Percentiles rank a stretch among this genome's conserved stretches.
These are phyloP conservation scores for Amniataba percoides DNA, from an alignment of 2,797 vertebrate species.

Conservation along the genomic window DNA sequence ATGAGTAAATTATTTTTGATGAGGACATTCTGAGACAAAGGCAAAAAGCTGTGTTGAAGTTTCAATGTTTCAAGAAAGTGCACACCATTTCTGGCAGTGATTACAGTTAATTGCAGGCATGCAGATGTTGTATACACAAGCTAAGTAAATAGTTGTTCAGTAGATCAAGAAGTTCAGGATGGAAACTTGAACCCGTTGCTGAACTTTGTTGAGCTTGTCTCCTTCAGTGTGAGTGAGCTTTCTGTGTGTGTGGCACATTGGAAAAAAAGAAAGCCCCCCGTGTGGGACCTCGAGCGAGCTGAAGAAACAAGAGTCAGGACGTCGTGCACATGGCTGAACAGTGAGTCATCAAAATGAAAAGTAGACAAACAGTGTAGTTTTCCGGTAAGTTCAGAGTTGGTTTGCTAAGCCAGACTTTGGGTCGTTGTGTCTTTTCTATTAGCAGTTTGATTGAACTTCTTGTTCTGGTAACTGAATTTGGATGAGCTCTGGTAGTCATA, in stretches of 20 bases:
- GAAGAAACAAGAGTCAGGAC: not conserved
- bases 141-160: not conserved
- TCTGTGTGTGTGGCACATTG: not conserved
- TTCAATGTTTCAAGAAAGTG: too few species aligned
- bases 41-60: too few species aligned
- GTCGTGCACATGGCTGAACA: not conserved
- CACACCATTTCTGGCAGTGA: too few species aligned
- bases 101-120: not conserved
- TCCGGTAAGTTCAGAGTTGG: not conserved
- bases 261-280: not conserved
- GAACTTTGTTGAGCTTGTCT: not conserved
- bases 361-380: not conserved
- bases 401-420: not conserved
- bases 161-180: not conserved
- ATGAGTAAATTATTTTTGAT: not conserved
- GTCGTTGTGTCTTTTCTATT: too few species aligned
- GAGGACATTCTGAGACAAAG: not conserved
- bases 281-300: not conserved
- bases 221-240: not conserved
- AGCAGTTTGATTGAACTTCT: too few species aligned
- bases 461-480: too few species aligned
- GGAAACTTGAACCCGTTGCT: not conserved
- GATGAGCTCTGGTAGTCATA: too few species aligned
- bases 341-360: slow-evolving; percentile 16
- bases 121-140: not conserved